Evolutionary conservation across 2,113 vertebrate genomes (phyloP).

Genomic region (Lichenostomus cassidix): DNA sequence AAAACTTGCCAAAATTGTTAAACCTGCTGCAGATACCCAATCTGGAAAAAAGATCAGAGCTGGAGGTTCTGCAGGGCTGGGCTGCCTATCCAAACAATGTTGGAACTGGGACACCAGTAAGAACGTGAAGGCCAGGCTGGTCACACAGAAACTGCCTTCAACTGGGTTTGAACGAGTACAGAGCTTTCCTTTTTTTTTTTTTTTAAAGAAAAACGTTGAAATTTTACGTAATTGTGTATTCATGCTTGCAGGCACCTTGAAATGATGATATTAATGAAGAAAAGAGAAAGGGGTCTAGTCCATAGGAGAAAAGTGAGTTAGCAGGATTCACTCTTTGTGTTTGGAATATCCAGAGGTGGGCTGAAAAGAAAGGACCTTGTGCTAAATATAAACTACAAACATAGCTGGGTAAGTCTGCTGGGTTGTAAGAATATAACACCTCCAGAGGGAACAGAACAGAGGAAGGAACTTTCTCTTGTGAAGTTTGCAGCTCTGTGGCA

Average conservation of each 20-base stretch:
- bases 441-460: constrained; percentile 8
- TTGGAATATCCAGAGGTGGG: neutral
- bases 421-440: neutral
- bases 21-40: neutral
- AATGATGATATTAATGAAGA: neutral
- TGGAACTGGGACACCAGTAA: neutral
- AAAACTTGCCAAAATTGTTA: neutral
- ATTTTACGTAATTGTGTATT: neutral
- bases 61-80: neutral
- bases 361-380: neutral
- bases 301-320: neutral
- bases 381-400: constrained; percentile 3
- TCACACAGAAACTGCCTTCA: neutral
- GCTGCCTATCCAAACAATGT: neutral
- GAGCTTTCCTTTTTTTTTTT: neutral
- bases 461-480: constrained; percentile 1
- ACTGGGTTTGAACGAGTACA: neutral
- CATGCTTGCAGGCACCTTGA: neutral
- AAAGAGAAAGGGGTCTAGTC: neutral
- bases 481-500: neutral
- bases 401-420: neutral
- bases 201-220: neutral
- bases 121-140: neutral
- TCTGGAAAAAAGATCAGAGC: neutral
- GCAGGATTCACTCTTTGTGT: neutral